phyloP scores from a whole-genome alignment of 37 sponge, comb jelly and placozoan genomes.

The Chondrosia reniformis region DNA sequence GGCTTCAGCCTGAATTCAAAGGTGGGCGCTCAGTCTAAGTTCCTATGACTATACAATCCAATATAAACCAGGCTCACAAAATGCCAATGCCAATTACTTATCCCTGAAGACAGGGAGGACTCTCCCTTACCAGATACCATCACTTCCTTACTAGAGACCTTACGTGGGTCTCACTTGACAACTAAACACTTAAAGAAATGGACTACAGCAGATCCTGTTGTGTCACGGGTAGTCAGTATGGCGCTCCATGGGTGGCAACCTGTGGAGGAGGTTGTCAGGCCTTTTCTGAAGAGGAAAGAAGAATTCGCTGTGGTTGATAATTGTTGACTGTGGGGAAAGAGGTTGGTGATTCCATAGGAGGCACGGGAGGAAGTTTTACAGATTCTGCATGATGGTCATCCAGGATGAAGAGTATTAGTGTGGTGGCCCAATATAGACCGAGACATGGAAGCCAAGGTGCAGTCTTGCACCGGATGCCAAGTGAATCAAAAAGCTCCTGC shows the following conservation, averaged over 20 bases:
- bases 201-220: slow-evolving; percentile 28
- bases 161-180: neutral
- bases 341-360: slow-evolving; percentile 34
- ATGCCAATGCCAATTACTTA: slow-evolving; percentile 33
- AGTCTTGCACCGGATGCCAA: neutral
- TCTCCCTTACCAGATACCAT: neutral
- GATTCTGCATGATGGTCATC: slow-evolving; percentile 17
- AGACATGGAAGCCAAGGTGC: slow-evolving; percentile 13
- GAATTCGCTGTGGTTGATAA: neutral
- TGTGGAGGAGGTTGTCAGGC: neutral
- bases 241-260: slow-evolving; percentile 29
- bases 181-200: neutral
- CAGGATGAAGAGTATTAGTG: slow-evolving; percentile 22
- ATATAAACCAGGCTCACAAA: slow-evolving; percentile 22
- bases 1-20: slow-evolving; percentile 8
- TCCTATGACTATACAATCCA: slow-evolving; percentile 25
- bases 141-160: neutral
- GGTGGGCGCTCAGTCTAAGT: slow-evolving; percentile 28
- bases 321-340: slow-evolving; percentile 22
- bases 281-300: neutral
- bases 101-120: slow-evolving; percentile 1
- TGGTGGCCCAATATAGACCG: slow-evolving; percentile 34
- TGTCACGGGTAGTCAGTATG: slow-evolving; percentile 15
- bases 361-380: slow-evolving; percentile 5
- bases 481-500: neutral